phyloP scores from a whole-genome alignment of 2,797 vertebrate genomes.

The Amblyraja radiata region DNA sequence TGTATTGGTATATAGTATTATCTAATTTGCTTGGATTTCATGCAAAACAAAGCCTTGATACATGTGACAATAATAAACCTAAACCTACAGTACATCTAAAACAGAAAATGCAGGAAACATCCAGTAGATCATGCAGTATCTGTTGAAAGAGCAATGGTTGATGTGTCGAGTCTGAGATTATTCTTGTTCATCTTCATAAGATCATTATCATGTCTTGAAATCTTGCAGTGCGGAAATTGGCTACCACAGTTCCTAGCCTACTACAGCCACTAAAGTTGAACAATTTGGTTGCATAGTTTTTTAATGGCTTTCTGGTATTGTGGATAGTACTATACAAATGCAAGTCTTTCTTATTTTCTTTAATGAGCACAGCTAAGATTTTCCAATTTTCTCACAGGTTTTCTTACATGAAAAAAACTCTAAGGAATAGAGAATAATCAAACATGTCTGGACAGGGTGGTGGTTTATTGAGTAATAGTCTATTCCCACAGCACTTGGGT shows the following conservation, averaged over 20 bases:
- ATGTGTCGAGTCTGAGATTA: too few species aligned
- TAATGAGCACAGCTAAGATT: background rate
- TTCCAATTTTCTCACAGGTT: background rate
- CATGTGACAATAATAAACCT: too few species aligned
- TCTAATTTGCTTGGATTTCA: too few species aligned
- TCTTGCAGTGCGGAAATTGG: background rate
- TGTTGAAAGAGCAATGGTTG: too few species aligned
- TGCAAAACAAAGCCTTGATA: too few species aligned
- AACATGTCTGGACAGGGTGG: background rate
- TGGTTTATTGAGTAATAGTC: background rate
- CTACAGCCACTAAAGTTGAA: background rate
- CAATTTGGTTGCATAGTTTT: background rate
- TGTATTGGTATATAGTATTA: too few species aligned
- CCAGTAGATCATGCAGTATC: too few species aligned
- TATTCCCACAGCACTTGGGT: background rate
- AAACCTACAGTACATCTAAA: too few species aligned
- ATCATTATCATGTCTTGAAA: background rate
- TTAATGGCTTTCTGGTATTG: background rate
- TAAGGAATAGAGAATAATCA: background rate
- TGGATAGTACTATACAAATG: background rate
- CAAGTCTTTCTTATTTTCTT: background rate
- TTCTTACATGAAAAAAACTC: background rate
- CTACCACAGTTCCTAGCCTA: background rate
- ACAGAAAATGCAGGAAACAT: too few species aligned
- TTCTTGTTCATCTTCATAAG: too few species aligned